A percentile compares a stretch with the other conserved stretches of the same genome.
Evolutionary conservation across 2,888 invertebrate species (phyloP).

Genomic region (Vannuccia rotundouncinata): DNA sequence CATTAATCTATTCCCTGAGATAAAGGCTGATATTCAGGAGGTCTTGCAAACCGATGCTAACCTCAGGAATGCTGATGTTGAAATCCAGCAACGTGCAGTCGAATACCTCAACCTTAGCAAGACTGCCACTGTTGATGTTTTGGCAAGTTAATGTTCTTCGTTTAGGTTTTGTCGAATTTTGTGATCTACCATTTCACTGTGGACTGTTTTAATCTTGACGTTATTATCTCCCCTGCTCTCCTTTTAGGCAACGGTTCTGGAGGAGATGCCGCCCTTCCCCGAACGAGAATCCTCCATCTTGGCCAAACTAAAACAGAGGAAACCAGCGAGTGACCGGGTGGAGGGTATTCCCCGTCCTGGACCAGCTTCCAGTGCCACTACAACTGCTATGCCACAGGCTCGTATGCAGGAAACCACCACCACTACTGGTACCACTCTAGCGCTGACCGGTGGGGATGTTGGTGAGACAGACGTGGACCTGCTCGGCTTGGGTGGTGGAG

Average conservation of each 20-base stretch:
- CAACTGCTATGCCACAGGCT: too few species aligned
- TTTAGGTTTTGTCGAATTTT: conserved; percentile 9
- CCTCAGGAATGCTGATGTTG: conserved; percentile 91
- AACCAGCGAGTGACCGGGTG: conserved; percentile 30
- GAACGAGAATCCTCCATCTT: conserved; percentile 94
- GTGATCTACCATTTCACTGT: background rate
- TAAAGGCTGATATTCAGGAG: conserved; percentile 86
- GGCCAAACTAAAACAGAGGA: conserved; percentile 90
- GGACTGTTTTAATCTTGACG: background rate
- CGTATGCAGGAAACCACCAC: too few species aligned
- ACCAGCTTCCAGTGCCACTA: background rate
- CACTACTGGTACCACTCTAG: too few species aligned
- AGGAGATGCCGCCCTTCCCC: conserved; percentile 99
- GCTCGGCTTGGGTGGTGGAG: too few species aligned
- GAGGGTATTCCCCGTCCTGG: background rate
- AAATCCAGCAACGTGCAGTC: conserved; percentile 91
- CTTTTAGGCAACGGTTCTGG: conserved; percentile 76
- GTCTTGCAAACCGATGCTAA: conserved; percentile 71
- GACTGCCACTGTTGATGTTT: conserved; percentile 88
- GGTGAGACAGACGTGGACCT: too few species aligned
- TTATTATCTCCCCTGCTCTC: background rate
- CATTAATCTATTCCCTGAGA: conserved; percentile 96
- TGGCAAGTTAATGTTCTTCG: conserved; percentile 57
- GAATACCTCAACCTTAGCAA: conserved; percentile 93
- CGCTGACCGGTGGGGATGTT: too few species aligned